phyloP scores from a whole-genome alignment of 2,113 vertebrate genomes.

The Hemichromis elongatus region DNA sequence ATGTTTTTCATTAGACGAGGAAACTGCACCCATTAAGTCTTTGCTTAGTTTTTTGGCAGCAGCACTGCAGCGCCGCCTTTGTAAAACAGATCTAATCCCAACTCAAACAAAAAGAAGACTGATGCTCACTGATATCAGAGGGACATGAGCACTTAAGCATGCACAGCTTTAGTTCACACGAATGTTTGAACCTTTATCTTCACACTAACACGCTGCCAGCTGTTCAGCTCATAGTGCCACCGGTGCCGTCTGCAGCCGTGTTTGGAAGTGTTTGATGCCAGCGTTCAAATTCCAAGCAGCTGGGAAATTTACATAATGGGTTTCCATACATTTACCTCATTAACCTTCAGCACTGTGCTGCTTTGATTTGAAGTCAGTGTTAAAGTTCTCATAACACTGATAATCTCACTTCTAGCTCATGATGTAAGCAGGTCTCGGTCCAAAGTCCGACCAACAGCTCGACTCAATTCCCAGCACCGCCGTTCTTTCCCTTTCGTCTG shows the following conservation, averaged over 20 bases:
- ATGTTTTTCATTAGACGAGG: rapidly evolving
- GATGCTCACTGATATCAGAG: neutral
- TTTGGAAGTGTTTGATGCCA: neutral
- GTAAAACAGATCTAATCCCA: neutral
- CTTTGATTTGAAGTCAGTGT: neutral
- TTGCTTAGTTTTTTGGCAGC: neutral
- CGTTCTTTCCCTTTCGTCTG: too few relatives aligned
- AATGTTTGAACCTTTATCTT: neutral
- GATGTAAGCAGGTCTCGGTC: neutral
- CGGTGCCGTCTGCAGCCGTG: neutral
- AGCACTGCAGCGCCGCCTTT: neutral
- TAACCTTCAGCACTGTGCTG: neutral
- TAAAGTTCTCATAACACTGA: neutral
- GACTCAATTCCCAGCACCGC: neutral
- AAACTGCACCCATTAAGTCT: neutral
- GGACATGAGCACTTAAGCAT: neutral
- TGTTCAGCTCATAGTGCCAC: neutral
- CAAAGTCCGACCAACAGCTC: neutral
- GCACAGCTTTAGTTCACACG: neutral
- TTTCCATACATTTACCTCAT: neutral
- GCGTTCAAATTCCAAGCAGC: too few relatives aligned
- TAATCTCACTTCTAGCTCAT: neutral
- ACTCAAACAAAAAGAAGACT: neutral
- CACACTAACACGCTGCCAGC: neutral
- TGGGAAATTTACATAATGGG: too few relatives aligned